Conservation (phyloP, 2,113 vertebrate species). For the Agapornis roseicollis region DNA sequence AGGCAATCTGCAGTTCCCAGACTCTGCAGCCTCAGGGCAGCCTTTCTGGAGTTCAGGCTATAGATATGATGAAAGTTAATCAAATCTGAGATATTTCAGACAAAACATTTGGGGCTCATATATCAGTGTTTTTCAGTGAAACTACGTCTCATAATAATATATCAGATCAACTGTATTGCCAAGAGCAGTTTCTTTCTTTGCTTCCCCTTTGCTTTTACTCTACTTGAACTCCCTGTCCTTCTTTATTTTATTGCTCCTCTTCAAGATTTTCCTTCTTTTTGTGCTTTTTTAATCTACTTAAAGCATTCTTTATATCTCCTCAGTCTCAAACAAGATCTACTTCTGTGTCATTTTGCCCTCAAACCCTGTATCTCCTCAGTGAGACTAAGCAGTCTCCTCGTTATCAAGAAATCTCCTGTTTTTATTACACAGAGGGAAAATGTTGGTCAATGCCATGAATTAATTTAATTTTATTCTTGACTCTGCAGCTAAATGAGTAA, state of each 20-base stretch:
- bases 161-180: background rate
- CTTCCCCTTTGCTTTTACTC: background rate
- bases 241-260: constrained; percentile 1
- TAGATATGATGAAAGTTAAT: background rate
- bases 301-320: background rate
- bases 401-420: background rate
- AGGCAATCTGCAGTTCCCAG: background rate
- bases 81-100: background rate
- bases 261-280: background rate
- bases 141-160: background rate
- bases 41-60: background rate
- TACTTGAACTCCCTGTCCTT: background rate
- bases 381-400: background rate
- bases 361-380: background rate
- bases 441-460: background rate
- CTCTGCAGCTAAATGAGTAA: background rate
- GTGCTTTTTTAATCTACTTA: background rate
- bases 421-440: background rate
- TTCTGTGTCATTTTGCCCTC: constrained; percentile 1
- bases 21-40: background rate
- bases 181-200: background rate
- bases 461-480: background rate
- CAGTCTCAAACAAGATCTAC: background rate
- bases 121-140: background rate
- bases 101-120: background rate